A percentile compares a stretch with the other conserved stretches of the same genome.
These are phyloP conservation scores for Manduca sexta DNA, from an alignment of 1,140 invertebrate species.

Conservation along the genomic window DNA sequence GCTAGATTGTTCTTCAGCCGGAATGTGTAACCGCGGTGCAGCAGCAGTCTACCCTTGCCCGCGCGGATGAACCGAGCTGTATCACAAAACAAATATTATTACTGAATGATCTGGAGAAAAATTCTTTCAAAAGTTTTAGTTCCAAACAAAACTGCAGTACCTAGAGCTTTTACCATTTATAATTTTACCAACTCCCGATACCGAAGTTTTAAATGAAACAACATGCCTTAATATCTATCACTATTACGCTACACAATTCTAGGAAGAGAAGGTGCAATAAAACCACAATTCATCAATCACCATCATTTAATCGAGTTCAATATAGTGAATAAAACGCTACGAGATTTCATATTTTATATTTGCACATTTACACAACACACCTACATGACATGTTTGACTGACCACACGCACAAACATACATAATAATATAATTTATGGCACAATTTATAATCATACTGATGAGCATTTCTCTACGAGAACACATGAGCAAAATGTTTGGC, in stretches of 20 bases:
- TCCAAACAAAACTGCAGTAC: too few species aligned
- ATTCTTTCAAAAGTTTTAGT: too few species aligned
- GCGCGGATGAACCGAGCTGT: slow-evolving; percentile 63
- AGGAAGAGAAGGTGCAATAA: too few species aligned
- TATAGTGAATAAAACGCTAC: slow-evolving; percentile 17
- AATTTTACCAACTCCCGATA: too few species aligned
- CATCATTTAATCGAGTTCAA: too few species aligned
- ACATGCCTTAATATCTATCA: neutral
- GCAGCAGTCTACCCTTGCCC: slow-evolving; percentile 56
- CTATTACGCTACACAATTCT: too few species aligned
- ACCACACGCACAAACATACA: neutral
- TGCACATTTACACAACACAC: slow-evolving; percentile 5
- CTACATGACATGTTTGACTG: neutral
- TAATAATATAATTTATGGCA: neutral
- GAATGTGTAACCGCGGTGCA: slow-evolving; percentile 63
- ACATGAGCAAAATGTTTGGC: slow-evolving; percentile 7
- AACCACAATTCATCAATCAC: too few species aligned
- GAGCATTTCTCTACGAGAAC: neutral
- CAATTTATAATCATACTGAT: neutral
- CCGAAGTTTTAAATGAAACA: too few species aligned
- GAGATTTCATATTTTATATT: slow-evolving; percentile 2
- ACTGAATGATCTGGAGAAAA: too few species aligned
- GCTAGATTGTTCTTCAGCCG: slow-evolving; percentile 66
- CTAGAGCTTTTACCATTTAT: too few species aligned
- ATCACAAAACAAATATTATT: slow-evolving; percentile 30